phyloP scores from a whole-genome alignment of 2,113 vertebrate species.

The Rhinichthys klamathensis region DNA sequence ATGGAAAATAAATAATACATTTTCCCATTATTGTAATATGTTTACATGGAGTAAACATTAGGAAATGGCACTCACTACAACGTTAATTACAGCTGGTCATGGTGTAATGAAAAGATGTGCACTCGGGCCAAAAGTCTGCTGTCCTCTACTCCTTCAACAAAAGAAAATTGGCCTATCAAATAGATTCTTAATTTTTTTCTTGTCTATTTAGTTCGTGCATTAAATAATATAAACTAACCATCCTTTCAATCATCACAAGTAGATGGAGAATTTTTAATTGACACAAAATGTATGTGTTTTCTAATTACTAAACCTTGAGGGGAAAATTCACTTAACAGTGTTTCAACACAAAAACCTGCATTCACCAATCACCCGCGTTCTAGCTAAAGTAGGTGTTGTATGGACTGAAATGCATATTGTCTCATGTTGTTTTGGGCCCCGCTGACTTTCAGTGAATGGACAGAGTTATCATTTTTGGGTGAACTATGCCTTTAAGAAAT shows the following conservation, averaged over 20 bases:
- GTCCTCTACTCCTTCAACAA: not conserved
- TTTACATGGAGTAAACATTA: slow-evolving; percentile 25
- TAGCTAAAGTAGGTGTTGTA: too few relatives aligned
- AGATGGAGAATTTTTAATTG: not conserved
- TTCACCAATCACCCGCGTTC: too few relatives aligned
- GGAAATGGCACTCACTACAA: not conserved
- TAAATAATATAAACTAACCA: not conserved
- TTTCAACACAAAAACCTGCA: too few relatives aligned
- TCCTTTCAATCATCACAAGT: too few relatives aligned
- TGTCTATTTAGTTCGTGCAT: not conserved
- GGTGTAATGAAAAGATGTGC: slow-evolving; percentile 21
- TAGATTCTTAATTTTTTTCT: not conserved
- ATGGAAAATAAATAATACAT: slow-evolving; percentile 24
- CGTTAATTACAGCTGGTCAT: not conserved
- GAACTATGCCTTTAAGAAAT: not conserved
- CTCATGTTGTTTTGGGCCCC: not conserved
- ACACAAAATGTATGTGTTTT: slow-evolving; percentile 6
- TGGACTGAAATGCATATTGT: not conserved
- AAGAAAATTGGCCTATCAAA: not conserved
- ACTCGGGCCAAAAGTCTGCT: slow-evolving; percentile 4
- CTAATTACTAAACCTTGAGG: not conserved
- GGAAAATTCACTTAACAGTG: too few relatives aligned
- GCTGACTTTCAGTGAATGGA: not conserved
- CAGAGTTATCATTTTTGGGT: not conserved
- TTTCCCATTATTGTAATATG: slow-evolving; percentile 33